Percentiles rank a stretch among this genome's conserved stretches.
Evolutionary conservation across 2,888 invertebrate species (phyloP).

Genomic region (Diarsia rubi): DNA sequence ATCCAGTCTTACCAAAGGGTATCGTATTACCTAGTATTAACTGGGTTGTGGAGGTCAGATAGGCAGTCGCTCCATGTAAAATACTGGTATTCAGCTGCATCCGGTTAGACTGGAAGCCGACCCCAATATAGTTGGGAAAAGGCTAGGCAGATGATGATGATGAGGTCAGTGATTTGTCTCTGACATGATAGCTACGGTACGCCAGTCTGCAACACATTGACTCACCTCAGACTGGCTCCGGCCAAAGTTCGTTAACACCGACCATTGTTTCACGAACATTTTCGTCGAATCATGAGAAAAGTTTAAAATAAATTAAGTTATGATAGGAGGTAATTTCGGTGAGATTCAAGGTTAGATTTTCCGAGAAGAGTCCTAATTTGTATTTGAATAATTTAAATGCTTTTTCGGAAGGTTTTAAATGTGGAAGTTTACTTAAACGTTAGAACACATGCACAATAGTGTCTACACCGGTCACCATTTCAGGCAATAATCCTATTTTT

Average conservation of each 20-base stretch:
- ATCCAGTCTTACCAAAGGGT: no score
- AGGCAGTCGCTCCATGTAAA: no score
- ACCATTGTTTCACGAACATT: constrained; percentile 79
- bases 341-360: constrained; percentile 32
- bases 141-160: no score
- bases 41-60: no score
- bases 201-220: constrained; percentile 68
- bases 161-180: constrained; percentile 49
- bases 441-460: neutral
- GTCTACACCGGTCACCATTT: neutral
- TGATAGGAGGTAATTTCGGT: constrained; percentile 8
- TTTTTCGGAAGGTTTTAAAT: neutral
- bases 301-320: constrained; percentile 6
- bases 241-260: constrained; percentile 78
- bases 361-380: neutral
- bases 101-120: no score
- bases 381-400: neutral
- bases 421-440: neutral
- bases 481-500: no score
- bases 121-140: no score
- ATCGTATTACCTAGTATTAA: no score
- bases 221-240: constrained; percentile 68
- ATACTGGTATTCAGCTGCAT: no score
- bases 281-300: constrained; percentile 64
- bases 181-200: constrained; percentile 16